Conservation (phyloP, 2,888 invertebrate genomes). For the Trissolcus brochymenae region DNA sequence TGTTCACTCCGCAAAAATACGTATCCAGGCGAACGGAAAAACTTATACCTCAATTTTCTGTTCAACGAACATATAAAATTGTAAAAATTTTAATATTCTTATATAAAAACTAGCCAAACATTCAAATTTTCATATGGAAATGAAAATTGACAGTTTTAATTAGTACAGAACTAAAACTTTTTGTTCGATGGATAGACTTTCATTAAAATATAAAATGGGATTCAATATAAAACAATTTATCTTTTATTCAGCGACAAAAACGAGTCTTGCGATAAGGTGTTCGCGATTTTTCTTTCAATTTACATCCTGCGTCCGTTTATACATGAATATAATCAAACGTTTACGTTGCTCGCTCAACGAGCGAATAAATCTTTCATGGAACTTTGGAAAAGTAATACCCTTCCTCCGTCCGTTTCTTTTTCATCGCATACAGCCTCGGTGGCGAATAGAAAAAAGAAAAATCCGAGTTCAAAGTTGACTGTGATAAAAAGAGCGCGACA, state of each 20-base stretch:
- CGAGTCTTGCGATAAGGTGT: too few species aligned
- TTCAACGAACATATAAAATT: background rate
- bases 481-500: slow-evolving; percentile 33
- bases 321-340: slow-evolving; percentile 47
- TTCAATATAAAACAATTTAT: too few species aligned
- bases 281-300: slow-evolving; percentile 45
- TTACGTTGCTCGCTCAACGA: slow-evolving; percentile 27
- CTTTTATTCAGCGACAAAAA: background rate
- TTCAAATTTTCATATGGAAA: background rate
- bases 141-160: too few species aligned
- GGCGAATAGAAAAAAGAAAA: slow-evolving; percentile 8
- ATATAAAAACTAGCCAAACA: background rate
- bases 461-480: slow-evolving; percentile 7
- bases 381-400: slow-evolving; percentile 28
- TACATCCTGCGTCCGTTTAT: slow-evolving; percentile 27
- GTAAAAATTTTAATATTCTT: background rate
- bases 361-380: slow-evolving; percentile 46
- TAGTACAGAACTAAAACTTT: too few species aligned
- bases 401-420: background rate
- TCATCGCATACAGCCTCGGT: background rate
- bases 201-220: too few species aligned
- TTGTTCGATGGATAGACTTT: too few species aligned
- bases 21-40: slow-evolving; percentile 10
- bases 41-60: slow-evolving; percentile 5
- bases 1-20: slow-evolving; percentile 12